Percentiles rank a stretch among this genome's conserved stretches.
Conservation (phyloP, 2,888 invertebrate species). For the Erebia aethiops region DNA sequence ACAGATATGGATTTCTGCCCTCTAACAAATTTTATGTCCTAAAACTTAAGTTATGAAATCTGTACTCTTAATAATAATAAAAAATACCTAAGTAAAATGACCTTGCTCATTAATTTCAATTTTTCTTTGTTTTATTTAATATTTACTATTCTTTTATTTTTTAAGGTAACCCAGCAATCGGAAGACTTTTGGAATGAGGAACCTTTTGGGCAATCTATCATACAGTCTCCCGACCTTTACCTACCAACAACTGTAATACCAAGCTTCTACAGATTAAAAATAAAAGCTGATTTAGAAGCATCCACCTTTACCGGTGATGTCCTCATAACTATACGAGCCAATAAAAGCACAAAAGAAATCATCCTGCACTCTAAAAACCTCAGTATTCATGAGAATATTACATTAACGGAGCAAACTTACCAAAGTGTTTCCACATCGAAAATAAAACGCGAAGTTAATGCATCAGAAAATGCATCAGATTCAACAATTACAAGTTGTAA, state of each 20-base stretch:
- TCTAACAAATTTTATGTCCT: no score
- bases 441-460: slow-evolving; percentile 51
- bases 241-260: slow-evolving; percentile 80
- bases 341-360: slow-evolving; percentile 64
- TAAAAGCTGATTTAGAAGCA: slow-evolving; percentile 78
- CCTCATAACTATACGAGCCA: slow-evolving; percentile 74
- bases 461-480: slow-evolving; percentile 32
- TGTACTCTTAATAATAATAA: no score
- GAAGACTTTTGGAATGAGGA: slow-evolving; percentile 71
- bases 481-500: slow-evolving; percentile 19
- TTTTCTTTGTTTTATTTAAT: no score
- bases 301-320: slow-evolving; percentile 71
- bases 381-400: slow-evolving; percentile 61
- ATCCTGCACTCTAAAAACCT: slow-evolving; percentile 80
- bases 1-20: no score
- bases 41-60: no score
- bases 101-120: no score
- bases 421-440: slow-evolving; percentile 56
- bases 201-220: slow-evolving; percentile 59
- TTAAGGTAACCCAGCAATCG: slow-evolving; percentile 56
- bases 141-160: slow-evolving; percentile 28
- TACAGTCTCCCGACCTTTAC: slow-evolving; percentile 62
- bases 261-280: slow-evolving; percentile 80
- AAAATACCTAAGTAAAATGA: no score
- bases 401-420: slow-evolving; percentile 74